Base-by-base conservation (phyloP, 2,113 vertebrate species). In the Cervus canadensis region DNA sequence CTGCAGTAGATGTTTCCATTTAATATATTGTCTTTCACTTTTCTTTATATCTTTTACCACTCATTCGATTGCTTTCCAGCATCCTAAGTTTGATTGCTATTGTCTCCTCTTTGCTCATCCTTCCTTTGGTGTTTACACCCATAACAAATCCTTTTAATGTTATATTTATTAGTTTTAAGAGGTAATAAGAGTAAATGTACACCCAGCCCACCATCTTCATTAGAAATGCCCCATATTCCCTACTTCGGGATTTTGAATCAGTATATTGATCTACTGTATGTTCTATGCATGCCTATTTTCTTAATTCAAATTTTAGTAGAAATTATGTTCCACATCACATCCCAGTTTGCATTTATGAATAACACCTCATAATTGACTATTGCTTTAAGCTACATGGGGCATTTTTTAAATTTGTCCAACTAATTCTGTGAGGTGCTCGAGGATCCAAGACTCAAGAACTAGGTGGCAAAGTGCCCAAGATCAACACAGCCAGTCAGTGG, bases 261-360 rank as follows among this genome's bases (percentile, higher is more conserved):
- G 48, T 30, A 87, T 30, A 50, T 59, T 94, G 76, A 97, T 94
- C 85, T 87, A 57, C 16, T 40, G 2, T 95, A n/a, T 94, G 62
- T 96, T 84, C 4, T 95, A 62, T 85, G 25, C 64, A 6, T 33
- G 40, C 36, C 60, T 87, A 57, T 83, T 96, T 76, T 71, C n/a
- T 85, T 67, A 76, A 91, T 43, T 84, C 5, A 15, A 71, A 30
- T 94, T 97, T 43, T 16, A 96, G 87, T 30, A 92, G 54, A 94
- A 97, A 95, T 12, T 9, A 7, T 57, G 28, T 89, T 95, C 88
- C 82, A 96, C 97, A 94, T 83, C 52, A 76, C 26, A 74, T 21
- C 45, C 25, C 67, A 54, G 12, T n/a, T 94, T 30, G 52, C 71
- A 91, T 23, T 62, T 60, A 52, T 60, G 74, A 92, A 36, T 28